Conservation (phyloP, 2,113 vertebrate species). For the Periophthalmodon schlosseri region DNA sequence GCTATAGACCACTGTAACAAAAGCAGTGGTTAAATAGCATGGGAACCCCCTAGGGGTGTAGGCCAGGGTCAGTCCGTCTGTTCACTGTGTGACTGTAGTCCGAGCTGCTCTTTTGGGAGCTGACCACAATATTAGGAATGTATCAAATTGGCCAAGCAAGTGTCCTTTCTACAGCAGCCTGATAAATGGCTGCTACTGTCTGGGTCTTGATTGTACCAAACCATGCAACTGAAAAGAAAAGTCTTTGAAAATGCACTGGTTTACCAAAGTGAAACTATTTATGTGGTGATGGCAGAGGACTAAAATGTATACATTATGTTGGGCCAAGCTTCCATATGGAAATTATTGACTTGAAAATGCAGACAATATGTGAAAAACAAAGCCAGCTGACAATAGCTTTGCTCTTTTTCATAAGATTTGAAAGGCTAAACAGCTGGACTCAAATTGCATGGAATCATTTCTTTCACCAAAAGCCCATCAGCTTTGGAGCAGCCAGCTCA, state of each 20-base stretch:
- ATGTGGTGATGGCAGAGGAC: background rate
- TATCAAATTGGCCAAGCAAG: constrained; percentile 15
- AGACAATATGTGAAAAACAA: background rate
- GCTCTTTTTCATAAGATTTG: background rate
- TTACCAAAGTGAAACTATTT: background rate
- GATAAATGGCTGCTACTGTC: background rate
- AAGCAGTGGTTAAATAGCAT: constrained; percentile 61
- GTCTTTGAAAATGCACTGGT: background rate
- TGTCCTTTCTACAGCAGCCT: background rate
- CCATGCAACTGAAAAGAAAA: background rate
- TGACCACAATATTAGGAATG: constrained; percentile 27
- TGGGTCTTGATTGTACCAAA: background rate
- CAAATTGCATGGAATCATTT: constrained; percentile 11
- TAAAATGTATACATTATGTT: background rate
- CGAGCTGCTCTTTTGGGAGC: constrained; percentile 23
- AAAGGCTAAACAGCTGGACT: constrained; percentile 16
- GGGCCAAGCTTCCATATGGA: background rate
- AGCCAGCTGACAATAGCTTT: background rate
- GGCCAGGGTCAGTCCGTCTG: constrained; percentile 39
- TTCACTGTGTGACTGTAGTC: constrained; percentile 16
- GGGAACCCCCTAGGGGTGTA: constrained; percentile 51
- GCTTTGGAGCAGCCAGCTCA: constrained; percentile 28
- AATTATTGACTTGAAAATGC: background rate
- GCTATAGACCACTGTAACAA: constrained; percentile 57
- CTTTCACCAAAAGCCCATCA: constrained; percentile 34